Percentiles rank a stretch among this genome's conserved stretches.
Conservation (phyloP, 92 coral and sea anemone species). For the Porites cylindrica region DNA sequence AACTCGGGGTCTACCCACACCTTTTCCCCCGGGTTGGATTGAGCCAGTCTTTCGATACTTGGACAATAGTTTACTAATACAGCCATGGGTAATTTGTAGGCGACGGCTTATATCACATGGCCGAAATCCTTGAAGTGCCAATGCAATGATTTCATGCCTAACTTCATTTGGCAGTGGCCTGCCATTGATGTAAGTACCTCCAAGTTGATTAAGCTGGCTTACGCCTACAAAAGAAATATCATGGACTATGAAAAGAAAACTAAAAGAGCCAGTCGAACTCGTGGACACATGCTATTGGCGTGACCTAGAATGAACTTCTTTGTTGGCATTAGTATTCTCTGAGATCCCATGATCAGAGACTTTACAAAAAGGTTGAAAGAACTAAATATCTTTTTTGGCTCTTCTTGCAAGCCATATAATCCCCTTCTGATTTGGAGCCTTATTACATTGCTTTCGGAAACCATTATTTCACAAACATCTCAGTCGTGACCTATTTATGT, state of each 20-base stretch:
- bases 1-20: slow-evolving; percentile 51
- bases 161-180: slow-evolving; percentile 67
- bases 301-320: too few species aligned
- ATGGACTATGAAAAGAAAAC: not conserved
- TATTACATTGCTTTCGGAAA: too few species aligned
- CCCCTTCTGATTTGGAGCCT: too few species aligned
- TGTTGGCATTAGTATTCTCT: too few species aligned
- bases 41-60: slow-evolving; percentile 83
- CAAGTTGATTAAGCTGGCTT: slow-evolving; percentile 76
- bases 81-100: slow-evolving; percentile 82
- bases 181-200: slow-evolving; percentile 80
- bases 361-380: too few species aligned
- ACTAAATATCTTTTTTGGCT: too few species aligned
- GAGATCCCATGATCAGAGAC: too few species aligned
- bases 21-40: slow-evolving; percentile 28
- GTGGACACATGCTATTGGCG: too few species aligned
- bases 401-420: too few species aligned
- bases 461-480: too few species aligned
- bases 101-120: slow-evolving; percentile 87
- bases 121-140: slow-evolving; percentile 76
- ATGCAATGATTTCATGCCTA: slow-evolving; percentile 65
- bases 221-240: slow-evolving; percentile 41
- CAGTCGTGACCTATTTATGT: too few species aligned
- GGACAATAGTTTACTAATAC: slow-evolving; percentile 81
- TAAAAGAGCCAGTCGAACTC: too few species aligned